Evolutionary conservation across 1,140 invertebrate species (phyloP).

Genomic region (Euborellia annulipes): DNA sequence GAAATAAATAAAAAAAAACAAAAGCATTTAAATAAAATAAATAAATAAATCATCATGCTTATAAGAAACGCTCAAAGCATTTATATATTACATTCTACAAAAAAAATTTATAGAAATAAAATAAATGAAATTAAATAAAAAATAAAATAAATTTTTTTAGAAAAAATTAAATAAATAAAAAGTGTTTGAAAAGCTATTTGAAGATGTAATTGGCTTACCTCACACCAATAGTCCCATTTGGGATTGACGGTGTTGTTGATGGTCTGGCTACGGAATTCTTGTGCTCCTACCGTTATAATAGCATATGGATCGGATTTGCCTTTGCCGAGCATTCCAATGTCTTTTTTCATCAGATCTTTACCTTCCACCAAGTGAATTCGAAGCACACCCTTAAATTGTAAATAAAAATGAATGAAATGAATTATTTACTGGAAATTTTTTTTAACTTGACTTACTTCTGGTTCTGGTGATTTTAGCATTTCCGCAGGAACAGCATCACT

Average conservation of each 20-base stretch:
- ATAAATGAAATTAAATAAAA: background rate
- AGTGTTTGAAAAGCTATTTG: conserved; percentile 8
- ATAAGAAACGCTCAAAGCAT: background rate
- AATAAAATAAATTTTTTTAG: background rate
- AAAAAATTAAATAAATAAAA: too few species aligned
- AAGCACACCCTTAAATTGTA: conserved; percentile 58
- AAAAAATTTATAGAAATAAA: background rate
- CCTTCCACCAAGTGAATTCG: conserved; percentile 81
- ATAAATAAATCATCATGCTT: background rate
- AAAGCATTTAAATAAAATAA: conserved; percentile 1
- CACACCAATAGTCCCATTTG: conserved; percentile 86
- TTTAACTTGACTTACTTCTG: conserved; percentile 45
- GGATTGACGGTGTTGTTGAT: conserved; percentile 87
- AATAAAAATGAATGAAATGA: too few species aligned
- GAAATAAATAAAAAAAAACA: background rate
- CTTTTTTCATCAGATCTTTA: conserved; percentile 84
- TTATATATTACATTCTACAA: background rate
- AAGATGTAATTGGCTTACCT: too few species aligned
- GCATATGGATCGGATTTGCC: conserved; percentile 93
- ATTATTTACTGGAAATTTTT: too few species aligned
- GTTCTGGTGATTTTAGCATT: conserved; percentile 68
- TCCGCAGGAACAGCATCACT: conserved; percentile 61
- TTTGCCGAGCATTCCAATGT: conserved; percentile 78
- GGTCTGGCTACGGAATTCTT: conserved; percentile 73
- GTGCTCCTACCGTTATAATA: conserved; percentile 69